Base-by-base conservation (phyloP, 2,797 vertebrate genomes). In the Gadopsis bispinosus region DNA sequence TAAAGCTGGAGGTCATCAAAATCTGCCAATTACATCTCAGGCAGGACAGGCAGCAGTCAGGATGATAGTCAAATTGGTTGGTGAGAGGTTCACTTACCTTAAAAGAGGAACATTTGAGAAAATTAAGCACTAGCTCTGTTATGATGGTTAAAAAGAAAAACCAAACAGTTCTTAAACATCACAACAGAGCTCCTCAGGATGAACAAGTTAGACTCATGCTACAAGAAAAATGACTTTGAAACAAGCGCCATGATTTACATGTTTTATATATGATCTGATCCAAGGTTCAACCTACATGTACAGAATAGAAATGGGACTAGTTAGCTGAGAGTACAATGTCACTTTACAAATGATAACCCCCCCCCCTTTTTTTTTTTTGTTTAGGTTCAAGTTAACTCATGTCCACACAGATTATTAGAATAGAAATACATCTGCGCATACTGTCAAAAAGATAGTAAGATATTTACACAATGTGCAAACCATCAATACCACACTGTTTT, bases 201-300 rank as follows among this genome's bases (percentile, higher is more conserved):
- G 4, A 62, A 77, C 37, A 59, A 71, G 16, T 31, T 29, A 10
- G 13, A 50, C 11, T 54, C 10, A 16, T 63, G 26, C 37, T 69
- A 58, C 10, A 54, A 55, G 55, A 61, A 83, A 77, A 79, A 89
- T 66, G 83, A 91, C 95, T 95, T 88, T 88, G 91, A 89, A 96
- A 93, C 92, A 90, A 95, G 94, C 80, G 83, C 78, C 94, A 95
- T 96, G 94, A 96, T 95, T 95, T 94, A 95, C 96, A 96, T 93
- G 92, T 95, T 95, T 96, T 98, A 97, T 97, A 95, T 94, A 96
- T 96, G 95, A 94, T 96, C 92, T 94, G 94, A 88, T 91, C 81
- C 85, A 93, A 95, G 92, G 90, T 95, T 94, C 74, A 93, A 95
- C 94, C 93, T 96, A 96, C 96, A 96, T 95, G 95, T 96, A 97